Evolutionary conservation across 2,113 vertebrate species (phyloP).

Genomic region (Actinemys pallida): DNA sequence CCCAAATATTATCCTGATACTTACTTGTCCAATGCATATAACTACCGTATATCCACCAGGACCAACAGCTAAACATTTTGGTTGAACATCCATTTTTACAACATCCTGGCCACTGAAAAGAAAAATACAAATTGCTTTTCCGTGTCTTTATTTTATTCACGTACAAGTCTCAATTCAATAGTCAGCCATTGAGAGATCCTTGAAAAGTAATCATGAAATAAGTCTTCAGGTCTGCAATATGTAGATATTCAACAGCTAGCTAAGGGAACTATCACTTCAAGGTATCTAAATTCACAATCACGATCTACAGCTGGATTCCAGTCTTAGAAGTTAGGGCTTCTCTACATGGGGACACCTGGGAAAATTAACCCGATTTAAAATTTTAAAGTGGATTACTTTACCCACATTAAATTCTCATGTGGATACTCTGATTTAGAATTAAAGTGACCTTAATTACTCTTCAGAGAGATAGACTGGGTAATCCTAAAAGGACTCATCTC

Average conservation of each 20-base stretch:
- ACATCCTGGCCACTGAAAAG: constrained; percentile 87
- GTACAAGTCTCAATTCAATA: not conserved
- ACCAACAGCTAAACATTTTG: constrained; percentile 88
- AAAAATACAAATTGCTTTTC: not conserved
- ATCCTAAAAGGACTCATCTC: not conserved
- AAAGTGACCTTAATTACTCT: not conserved
- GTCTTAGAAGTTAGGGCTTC: not conserved
- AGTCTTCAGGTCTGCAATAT: not conserved
- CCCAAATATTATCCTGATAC: not conserved
- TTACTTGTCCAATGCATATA: constrained; percentile 92
- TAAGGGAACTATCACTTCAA: not conserved
- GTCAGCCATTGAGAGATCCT: not conserved
- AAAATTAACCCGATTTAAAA: not conserved
- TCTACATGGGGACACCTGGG: not conserved
- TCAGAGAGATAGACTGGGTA: not conserved
- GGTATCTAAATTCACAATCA: not conserved
- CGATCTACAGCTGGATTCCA: not conserved
- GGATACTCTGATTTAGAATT: not conserved
- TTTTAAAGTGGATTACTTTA: not conserved
- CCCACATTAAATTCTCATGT: not conserved
- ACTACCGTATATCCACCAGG: constrained; percentile 87
- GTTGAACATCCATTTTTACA: constrained; percentile 94
- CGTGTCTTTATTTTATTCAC: not conserved
- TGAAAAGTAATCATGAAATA: not conserved
- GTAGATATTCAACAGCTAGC: not conserved